Conservation (phyloP, 2,113 vertebrate genomes). For the Limanda limanda region DNA sequence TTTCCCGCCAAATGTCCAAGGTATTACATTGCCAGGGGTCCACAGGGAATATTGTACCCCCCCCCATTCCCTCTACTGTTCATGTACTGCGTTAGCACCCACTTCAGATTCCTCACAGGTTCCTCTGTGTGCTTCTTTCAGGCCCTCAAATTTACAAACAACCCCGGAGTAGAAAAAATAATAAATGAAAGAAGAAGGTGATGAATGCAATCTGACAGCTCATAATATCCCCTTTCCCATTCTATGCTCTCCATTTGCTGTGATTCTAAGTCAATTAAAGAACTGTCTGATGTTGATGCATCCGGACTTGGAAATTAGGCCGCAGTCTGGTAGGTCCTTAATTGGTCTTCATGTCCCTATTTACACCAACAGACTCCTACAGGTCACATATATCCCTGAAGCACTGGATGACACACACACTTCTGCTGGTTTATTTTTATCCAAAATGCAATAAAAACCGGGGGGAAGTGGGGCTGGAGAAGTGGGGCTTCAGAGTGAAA, state of each 20-base stretch:
- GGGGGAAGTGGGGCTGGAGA: conserved; percentile 4
- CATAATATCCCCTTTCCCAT: conserved; percentile 77
- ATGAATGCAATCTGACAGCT: conserved; percentile 79
- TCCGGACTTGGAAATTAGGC: conserved; percentile 71
- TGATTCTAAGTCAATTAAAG: conserved; percentile 80
- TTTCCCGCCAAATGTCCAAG: too few species aligned
- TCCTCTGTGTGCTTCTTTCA: conserved; percentile 18
- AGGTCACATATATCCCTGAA: not conserved
- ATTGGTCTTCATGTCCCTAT: conserved; percentile 16
- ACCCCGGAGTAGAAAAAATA: conserved; percentile 39
- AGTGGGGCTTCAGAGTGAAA: conserved; percentile 45
- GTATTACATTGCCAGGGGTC: not conserved
- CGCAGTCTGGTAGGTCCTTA: conserved; percentile 43
- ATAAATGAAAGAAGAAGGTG: conserved; percentile 42
- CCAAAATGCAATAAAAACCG: conserved; percentile 14
- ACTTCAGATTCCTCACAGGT: not conserved
- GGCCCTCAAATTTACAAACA: conserved; percentile 46
- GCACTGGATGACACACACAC: not conserved
- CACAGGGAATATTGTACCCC: not conserved
- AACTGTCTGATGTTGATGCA: conserved; percentile 78
- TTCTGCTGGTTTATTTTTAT: conserved; percentile 24
- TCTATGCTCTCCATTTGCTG: conserved; percentile 70
- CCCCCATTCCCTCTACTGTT: not conserved
- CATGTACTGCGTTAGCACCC: not conserved
- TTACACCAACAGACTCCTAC: not conserved